Percentiles rank a stretch among this genome's conserved stretches.
phyloP scores from a whole-genome alignment of 2,113 vertebrate species.

The Cheirogaleus medius region DNA sequence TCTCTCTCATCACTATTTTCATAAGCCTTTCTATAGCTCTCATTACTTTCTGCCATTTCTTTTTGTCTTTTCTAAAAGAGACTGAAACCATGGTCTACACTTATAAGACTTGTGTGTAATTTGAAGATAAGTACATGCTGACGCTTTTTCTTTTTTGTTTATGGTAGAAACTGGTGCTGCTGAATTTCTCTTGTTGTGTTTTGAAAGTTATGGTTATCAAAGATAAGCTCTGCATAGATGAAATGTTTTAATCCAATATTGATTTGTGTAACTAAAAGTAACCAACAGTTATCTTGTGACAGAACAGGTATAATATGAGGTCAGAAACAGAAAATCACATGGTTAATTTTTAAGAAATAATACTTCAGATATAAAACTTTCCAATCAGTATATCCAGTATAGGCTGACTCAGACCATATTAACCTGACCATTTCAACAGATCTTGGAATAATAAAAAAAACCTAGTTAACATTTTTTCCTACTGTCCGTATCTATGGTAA shows the following conservation, averaged over 20 bases:
- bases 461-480: background rate
- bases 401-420: background rate
- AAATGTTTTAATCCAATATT: background rate
- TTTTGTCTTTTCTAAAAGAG: background rate
- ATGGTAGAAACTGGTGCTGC: background rate
- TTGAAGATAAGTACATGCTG: background rate
- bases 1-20: background rate
- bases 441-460: background rate
- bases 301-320: background rate
- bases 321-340: background rate
- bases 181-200: background rate
- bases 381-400: background rate
- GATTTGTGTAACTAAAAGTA: background rate
- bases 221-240: background rate
- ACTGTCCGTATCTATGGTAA: background rate
- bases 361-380: conserved; percentile 23
- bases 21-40: background rate
- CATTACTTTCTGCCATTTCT: background rate
- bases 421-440: background rate
- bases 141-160: background rate
- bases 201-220: background rate
- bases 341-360: background rate
- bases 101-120: background rate
- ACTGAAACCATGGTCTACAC: background rate
- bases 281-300: background rate